phyloP scores from a whole-genome alignment of 2,797 vertebrate species.

The Sebastiscus albofasciatus region DNA sequence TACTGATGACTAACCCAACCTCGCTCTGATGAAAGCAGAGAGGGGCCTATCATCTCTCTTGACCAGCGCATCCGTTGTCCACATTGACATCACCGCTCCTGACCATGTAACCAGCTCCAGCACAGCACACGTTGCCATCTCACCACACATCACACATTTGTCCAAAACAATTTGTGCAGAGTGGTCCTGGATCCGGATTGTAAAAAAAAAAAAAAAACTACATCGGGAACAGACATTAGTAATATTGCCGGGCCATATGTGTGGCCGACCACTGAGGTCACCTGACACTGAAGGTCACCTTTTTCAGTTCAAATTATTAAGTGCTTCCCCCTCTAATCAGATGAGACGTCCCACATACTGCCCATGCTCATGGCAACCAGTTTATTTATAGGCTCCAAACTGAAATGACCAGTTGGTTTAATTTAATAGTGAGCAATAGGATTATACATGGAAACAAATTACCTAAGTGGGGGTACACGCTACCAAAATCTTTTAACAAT shows the following conservation, averaged over 20 bases:
- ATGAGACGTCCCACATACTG: constrained; percentile 82
- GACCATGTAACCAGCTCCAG: constrained; percentile 48
- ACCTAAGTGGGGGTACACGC: constrained; percentile 86
- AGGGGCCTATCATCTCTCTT: constrained; percentile 40
- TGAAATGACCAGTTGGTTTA: constrained; percentile 88
- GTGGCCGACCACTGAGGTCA: constrained; percentile 78
- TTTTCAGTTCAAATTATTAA: constrained; percentile 85
- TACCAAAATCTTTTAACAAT: constrained; percentile 87
- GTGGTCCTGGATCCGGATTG: constrained; percentile 71
- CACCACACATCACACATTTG: constrained; percentile 68
- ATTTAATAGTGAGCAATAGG: constrained; percentile 88
- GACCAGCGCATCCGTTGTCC: constrained; percentile 9
- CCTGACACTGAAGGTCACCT: constrained; percentile 83
- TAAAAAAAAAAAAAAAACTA: constrained; percentile 50
- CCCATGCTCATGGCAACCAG: constrained; percentile 80
- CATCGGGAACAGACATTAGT: constrained; percentile 80
- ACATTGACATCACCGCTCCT: constrained; percentile 9
- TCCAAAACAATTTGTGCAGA: constrained; percentile 75
- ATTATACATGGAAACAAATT: constrained; percentile 88
- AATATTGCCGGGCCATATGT: constrained; percentile 81
- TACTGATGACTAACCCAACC: constrained; percentile 36
- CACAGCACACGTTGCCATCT: constrained; percentile 37
- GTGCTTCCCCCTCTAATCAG: constrained; percentile 84
- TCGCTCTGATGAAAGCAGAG: constrained; percentile 43
- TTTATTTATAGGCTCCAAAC: constrained; percentile 86